phyloP scores from a whole-genome alignment of 2,113 vertebrate species.

The Rhodinocichla rosea region DNA sequence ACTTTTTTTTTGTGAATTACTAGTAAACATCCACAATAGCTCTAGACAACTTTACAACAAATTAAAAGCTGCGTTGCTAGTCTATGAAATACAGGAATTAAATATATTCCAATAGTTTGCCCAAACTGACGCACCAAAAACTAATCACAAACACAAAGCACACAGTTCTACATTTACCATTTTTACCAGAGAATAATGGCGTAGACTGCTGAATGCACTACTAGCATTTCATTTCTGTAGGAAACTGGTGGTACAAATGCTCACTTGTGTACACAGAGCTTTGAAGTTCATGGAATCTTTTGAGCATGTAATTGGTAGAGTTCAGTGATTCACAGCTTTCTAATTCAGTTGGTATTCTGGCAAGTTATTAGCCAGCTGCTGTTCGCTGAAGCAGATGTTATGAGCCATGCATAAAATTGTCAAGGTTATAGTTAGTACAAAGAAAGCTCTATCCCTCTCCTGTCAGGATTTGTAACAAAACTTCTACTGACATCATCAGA shows the following conservation, averaged over 20 bases:
- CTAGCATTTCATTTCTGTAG: neutral
- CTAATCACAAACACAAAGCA: neutral
- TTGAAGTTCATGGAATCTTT: constrained; percentile 38
- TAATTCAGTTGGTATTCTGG: constrained; percentile 54
- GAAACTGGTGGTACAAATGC: neutral
- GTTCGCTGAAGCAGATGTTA: constrained; percentile 61
- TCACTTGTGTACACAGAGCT: neutral
- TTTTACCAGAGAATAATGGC: neutral
- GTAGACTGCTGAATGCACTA: neutral
- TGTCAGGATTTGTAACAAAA: neutral
- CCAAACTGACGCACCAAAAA: neutral
- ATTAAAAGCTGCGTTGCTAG: neutral
- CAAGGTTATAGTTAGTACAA: constrained; percentile 38
- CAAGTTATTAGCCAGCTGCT: constrained; percentile 62
- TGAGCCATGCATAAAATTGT: constrained; percentile 43
- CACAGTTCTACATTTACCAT: neutral
- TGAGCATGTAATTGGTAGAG: constrained; percentile 60
- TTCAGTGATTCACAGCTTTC: constrained; percentile 59
- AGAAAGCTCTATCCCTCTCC: neutral
- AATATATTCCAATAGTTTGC: neutral
- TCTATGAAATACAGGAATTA: neutral
- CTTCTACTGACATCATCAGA: neutral
- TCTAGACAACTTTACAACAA: neutral
- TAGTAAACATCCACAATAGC: neutral
- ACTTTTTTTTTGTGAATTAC: neutral